Percentiles rank a stretch among this genome's conserved stretches.
These are phyloP conservation scores for Vulpes vulpes DNA, from an alignment of 2,113 vertebrate genomes.

Conservation along the genomic window DNA sequence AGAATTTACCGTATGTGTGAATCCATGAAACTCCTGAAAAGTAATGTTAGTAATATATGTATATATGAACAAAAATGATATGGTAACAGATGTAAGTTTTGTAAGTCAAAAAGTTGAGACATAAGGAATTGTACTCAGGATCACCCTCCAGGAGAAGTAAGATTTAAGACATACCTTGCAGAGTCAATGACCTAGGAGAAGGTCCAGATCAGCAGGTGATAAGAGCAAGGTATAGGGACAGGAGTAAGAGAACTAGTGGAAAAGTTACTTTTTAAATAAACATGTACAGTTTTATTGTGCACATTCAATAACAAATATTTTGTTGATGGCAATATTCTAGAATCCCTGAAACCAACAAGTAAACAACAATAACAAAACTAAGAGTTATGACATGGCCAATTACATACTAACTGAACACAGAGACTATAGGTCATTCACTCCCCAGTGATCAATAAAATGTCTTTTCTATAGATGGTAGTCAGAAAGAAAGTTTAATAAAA, in stretches of 20 bases:
- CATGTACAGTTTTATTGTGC: not conserved
- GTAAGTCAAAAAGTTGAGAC: not conserved
- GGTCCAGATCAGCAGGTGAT: not conserved
- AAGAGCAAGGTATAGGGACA: not conserved
- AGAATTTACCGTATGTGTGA: not conserved
- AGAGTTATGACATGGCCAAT: not conserved
- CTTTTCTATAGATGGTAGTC: not conserved
- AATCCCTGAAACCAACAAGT: not conserved
- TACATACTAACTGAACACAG: not conserved
- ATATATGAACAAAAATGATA: not conserved
- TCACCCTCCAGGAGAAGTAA: not conserved
- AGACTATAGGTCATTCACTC: not conserved
- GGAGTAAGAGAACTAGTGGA: not conserved
- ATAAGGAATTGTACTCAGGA: not conserved
- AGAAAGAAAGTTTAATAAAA: not conserved
- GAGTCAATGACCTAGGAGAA: not conserved
- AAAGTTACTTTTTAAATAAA: slow-evolving; percentile 14
- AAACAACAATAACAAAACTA: not conserved
- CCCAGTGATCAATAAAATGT: not conserved
- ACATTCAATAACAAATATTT: not conserved
- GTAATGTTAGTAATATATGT: not conserved
- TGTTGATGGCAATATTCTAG: not conserved
- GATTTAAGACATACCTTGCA: not conserved
- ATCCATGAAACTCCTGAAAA: not conserved
- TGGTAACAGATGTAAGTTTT: not conserved